Evolutionary conservation across 53 echinoderm and acorn worm genomes (phyloP).

Genomic region (Astropecten irregularis): DNA sequence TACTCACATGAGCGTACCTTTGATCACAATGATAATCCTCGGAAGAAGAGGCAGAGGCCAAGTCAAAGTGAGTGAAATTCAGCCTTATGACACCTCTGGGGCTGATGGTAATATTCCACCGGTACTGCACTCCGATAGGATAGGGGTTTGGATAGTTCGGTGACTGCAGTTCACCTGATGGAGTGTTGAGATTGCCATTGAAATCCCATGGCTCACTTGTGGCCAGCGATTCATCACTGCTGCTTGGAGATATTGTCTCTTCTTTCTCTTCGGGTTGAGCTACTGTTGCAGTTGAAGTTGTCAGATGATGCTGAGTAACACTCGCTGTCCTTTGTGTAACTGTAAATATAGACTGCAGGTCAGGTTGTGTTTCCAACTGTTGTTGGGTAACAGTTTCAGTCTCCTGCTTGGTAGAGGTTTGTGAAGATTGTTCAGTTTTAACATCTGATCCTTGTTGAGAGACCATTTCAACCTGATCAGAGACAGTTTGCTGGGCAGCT

Average conservation of each 20-base stretch:
- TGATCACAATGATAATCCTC: neutral
- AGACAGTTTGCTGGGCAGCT: neutral
- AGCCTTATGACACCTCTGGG: conserved; percentile 26
- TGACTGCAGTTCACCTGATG: conserved; percentile 18
- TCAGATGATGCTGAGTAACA: neutral
- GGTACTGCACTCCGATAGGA: conserved; percentile 9
- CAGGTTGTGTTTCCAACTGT: too few species aligned
- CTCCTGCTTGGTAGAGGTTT: too few species aligned
- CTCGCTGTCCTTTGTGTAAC: neutral
- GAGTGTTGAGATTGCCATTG: neutral
- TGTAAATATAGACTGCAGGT: too few species aligned
- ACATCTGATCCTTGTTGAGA: too few species aligned
- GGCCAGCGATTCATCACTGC: too few species aligned
- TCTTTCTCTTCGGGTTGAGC: neutral
- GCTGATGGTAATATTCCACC: conserved; percentile 32
- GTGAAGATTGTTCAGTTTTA: too few species aligned
- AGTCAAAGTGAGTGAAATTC: conserved; percentile 41
- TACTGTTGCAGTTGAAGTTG: neutral
- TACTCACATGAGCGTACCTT: conserved; percentile 6
- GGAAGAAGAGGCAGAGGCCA: neutral
- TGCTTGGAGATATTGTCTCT: neutral
- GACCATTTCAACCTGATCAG: too few species aligned
- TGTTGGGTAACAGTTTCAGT: too few species aligned
- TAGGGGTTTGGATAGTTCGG: conserved; percentile 37
- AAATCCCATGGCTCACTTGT: neutral